phyloP scores from a whole-genome alignment of 2,888 invertebrate genomes.

The Rhorus exstirpatorius region DNA sequence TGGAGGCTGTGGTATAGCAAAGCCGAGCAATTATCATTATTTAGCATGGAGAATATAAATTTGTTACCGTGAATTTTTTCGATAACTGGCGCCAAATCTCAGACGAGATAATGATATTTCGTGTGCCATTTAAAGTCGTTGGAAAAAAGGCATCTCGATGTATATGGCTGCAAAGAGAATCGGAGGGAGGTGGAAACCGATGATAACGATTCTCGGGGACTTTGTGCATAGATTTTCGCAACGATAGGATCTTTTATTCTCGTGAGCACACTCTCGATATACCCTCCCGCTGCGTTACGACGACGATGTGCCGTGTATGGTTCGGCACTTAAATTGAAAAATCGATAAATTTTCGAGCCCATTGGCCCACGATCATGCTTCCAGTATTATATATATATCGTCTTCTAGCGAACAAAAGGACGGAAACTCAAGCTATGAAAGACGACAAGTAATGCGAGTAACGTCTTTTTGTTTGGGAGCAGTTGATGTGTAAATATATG shows the following conservation, averaged over 20 bases:
- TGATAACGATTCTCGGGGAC: slow-evolving; percentile 61
- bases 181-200: slow-evolving; percentile 50
- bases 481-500: not conserved
- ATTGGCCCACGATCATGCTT: slow-evolving; percentile 53
- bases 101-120: too few species aligned
- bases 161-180: slow-evolving; percentile 17
- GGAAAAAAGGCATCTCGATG: not conserved
- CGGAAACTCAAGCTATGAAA: not conserved
- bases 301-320: slow-evolving; percentile 63
- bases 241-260: slow-evolving; percentile 66
- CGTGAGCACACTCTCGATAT: slow-evolving; percentile 40
- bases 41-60: too few species aligned
- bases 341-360: slow-evolving; percentile 69
- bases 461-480: slow-evolving; percentile 18
- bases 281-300: slow-evolving; percentile 67
- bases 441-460: not conserved
- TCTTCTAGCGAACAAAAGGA: slow-evolving; percentile 2
- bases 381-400: slow-evolving; percentile 2
- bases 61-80: too few species aligned
- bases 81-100: too few species aligned
- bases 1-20: too few species aligned
- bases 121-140: not conserved
- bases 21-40: too few species aligned
- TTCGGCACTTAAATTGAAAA: slow-evolving; percentile 68
- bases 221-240: slow-evolving; percentile 54